Percentiles rank a stretch among this genome's conserved stretches.
Evolutionary conservation across 1,140 invertebrate genomes (phyloP).

Genomic region (Chlorops oryzae): DNA sequence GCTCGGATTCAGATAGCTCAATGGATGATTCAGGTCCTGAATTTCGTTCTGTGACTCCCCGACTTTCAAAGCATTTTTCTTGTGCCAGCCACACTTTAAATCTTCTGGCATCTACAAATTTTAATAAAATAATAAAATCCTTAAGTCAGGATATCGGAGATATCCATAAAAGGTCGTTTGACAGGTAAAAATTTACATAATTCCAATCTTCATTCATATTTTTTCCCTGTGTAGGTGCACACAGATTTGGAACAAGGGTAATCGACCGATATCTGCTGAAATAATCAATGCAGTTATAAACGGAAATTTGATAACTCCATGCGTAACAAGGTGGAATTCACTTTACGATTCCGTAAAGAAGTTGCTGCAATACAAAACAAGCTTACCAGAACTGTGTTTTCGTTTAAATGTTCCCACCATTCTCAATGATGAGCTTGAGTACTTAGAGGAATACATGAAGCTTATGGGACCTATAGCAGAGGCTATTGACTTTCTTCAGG

Average conservation of each 20-base stretch:
- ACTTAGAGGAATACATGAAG: constrained; percentile 3
- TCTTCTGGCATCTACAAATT: neutral
- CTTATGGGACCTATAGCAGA: constrained; percentile 2
- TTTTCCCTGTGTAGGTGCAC: constrained; percentile 17
- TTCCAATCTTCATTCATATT: neutral
- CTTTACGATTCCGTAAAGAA: constrained; percentile 16
- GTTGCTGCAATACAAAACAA: constrained; percentile 2
- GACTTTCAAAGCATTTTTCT: constrained; percentile 10
- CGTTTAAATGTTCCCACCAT: neutral
- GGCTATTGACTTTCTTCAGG: neutral
- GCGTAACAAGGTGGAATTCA: constrained; percentile 24
- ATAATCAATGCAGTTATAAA: constrained; percentile 15
- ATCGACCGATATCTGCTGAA: constrained; percentile 20
- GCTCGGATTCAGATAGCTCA: neutral
- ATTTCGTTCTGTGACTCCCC: neutral
- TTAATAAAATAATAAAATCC: constrained; percentile 2
- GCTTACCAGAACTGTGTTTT: constrained; percentile 1
- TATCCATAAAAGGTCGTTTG: too few relatives aligned
- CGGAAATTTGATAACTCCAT: constrained; percentile 10
- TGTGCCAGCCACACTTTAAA: constrained; percentile 4
- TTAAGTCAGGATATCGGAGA: too few relatives aligned
- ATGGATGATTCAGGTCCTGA: neutral
- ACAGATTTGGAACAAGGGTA: constrained; percentile 15
- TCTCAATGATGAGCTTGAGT: neutral
- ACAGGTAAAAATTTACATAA: too few relatives aligned